phyloP scores from a whole-genome alignment of 2,888 invertebrate genomes.

The Brachypalpus laphriformis region DNA sequence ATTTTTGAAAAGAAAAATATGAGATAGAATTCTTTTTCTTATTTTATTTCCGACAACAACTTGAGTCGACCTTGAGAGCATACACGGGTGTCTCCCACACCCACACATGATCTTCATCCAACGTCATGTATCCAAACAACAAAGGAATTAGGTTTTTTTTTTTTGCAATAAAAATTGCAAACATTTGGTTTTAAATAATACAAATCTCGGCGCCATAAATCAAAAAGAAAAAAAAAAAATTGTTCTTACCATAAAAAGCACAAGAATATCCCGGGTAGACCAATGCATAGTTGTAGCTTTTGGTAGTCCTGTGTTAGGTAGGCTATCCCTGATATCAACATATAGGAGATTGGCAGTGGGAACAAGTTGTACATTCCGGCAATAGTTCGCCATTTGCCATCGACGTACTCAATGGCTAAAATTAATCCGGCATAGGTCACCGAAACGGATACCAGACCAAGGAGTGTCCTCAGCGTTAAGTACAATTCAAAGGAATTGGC shows the following conservation, averaged over 20 bases:
- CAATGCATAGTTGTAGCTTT: constrained; percentile 88
- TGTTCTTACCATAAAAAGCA: constrained; percentile 86
- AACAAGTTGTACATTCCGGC: constrained; percentile 92
- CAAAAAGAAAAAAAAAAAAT: neutral
- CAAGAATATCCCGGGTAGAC: constrained; percentile 88
- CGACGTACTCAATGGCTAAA: constrained; percentile 90
- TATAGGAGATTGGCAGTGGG: constrained; percentile 90
- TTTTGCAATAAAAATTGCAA: neutral
- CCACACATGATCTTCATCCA: constrained; percentile 5
- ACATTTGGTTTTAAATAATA: neutral
- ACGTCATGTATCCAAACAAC: constrained; percentile 8
- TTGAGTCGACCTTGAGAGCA: constrained; percentile 25
- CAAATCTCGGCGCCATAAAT: neutral
- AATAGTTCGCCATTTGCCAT: constrained; percentile 91
- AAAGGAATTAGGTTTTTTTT: neutral
- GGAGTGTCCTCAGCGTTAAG: constrained; percentile 87
- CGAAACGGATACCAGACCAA: constrained; percentile 91
- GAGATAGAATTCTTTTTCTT: neutral
- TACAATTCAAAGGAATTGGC: constrained; percentile 89
- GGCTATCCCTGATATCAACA: constrained; percentile 89
- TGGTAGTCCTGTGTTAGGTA: constrained; percentile 89
- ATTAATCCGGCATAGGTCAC: constrained; percentile 92
- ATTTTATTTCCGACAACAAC: constrained; percentile 12
- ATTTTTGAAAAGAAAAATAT: neutral
- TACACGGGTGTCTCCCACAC: constrained; percentile 4